Evolutionary conservation across 2,113 vertebrate species (phyloP).

Genomic region (Oceanodroma tethys): DNA sequence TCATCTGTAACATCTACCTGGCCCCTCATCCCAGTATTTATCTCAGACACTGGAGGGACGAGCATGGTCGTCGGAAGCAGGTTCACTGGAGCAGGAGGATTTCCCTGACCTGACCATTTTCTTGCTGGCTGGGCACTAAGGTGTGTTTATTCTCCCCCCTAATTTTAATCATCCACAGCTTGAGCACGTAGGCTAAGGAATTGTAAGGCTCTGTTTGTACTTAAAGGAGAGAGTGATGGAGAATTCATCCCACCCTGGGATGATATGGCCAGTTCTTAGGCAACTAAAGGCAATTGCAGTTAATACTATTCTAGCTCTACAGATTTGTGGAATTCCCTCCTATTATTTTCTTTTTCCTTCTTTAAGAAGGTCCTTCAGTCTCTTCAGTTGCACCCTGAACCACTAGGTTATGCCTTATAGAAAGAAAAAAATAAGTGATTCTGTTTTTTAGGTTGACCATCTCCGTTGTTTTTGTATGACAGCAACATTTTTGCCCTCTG

Average conservation of each 20-base stretch:
- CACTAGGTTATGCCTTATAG: neutral
- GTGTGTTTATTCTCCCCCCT: neutral
- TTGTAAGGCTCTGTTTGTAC: neutral
- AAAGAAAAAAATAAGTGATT: neutral
- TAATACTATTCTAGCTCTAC: neutral
- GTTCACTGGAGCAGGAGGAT: neutral
- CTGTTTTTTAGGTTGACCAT: neutral
- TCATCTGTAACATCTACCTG: neutral
- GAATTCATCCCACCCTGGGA: neutral
- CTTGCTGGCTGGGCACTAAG: neutral
- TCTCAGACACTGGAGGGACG: neutral
- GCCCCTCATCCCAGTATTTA: neutral
- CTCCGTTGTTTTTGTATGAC: neutral
- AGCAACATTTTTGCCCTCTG: neutral
- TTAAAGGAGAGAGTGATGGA: neutral
- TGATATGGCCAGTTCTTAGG: neutral
- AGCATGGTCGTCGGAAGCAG: neutral
- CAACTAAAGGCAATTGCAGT: neutral
- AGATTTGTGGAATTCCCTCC: neutral
- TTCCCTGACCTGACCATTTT: neutral
- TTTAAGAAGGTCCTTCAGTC: neutral
- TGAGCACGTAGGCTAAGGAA: neutral
- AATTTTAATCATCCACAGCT: neutral
- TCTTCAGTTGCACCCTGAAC: neutral
- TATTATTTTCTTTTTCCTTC: neutral